Percentiles rank a stretch among this genome's conserved stretches.
These are phyloP conservation scores for Cephus pygmeus DNA, from an alignment of 2,888 invertebrate species.

Conservation along the genomic window DNA sequence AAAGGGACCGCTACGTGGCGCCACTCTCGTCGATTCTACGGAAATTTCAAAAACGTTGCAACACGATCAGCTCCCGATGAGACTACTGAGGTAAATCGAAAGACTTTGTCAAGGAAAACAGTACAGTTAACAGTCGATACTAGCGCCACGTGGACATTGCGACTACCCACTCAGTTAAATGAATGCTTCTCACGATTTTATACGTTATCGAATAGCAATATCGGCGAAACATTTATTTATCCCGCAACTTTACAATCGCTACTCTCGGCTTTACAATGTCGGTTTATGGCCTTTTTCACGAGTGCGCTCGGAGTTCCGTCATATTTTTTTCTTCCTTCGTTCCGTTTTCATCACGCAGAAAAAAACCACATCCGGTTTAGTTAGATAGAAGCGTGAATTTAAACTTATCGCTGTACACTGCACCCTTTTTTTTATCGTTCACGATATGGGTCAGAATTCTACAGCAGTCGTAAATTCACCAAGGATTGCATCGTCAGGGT, in stretches of 20 bases:
- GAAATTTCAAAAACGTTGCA: neutral
- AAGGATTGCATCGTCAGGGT: neutral
- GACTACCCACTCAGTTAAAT: neutral
- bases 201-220: neutral
- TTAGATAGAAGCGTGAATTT: neutral
- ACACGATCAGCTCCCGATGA: neutral
- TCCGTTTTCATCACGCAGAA: neutral
- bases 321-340: neutral
- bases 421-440: neutral
- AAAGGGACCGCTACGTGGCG: neutral
- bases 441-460: neutral
- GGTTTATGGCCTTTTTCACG: slow-evolving; percentile 29
- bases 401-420: neutral
- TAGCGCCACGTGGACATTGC: neutral
- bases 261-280: slow-evolving; percentile 52
- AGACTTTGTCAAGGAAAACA: neutral
- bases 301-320: neutral
- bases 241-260: slow-evolving; percentile 46
- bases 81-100: neutral
- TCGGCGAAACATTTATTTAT: slow-evolving; percentile 27
- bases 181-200: neutral
- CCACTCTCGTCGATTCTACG: neutral
- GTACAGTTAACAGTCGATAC: neutral
- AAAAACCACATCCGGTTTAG: neutral
- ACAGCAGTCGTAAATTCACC: neutral